Percentiles rank a stretch among this genome's conserved stretches.
phyloP scores from a whole-genome alignment of 2,797 vertebrate genomes.

The Muscicapa comitata region DNA sequence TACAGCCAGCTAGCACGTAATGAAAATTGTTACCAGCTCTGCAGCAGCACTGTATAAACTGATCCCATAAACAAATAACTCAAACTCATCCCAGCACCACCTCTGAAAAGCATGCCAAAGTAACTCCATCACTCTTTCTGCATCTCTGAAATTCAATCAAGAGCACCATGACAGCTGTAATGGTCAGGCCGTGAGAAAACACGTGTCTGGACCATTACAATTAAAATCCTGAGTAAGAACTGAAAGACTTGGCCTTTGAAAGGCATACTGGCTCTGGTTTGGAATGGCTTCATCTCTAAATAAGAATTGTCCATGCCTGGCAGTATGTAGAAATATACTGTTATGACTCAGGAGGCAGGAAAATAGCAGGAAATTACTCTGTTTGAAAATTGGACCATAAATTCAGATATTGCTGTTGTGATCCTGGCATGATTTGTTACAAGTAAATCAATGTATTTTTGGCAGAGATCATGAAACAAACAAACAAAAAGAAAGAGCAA shows the following conservation, averaged over 20 bases:
- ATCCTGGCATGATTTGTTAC: not conserved
- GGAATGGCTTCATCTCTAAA: slow-evolving; percentile 10
- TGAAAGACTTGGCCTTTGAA: slow-evolving; percentile 11
- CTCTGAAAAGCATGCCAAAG: not conserved
- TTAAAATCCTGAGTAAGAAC: slow-evolving; percentile 10
- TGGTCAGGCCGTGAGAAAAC: not conserved
- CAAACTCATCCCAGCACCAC: not conserved
- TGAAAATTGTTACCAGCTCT: slow-evolving; percentile 11
- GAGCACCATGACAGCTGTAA: not conserved
- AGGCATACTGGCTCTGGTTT: not conserved
- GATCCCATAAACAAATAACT: not conserved
- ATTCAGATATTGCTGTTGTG: slow-evolving; percentile 41
- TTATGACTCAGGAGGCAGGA: slow-evolving; percentile 41
- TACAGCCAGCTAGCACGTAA: not conserved
- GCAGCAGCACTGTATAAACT: not conserved
- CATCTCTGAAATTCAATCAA: not conserved
- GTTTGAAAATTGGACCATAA: slow-evolving; percentile 41
- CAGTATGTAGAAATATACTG: slow-evolving; percentile 12
- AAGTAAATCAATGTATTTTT: slow-evolving; percentile 15
- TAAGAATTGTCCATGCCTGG: not conserved
- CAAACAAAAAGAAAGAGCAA: not conserved
- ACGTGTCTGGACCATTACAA: not conserved
- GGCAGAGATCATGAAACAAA: not conserved
- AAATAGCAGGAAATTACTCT: slow-evolving; percentile 57
- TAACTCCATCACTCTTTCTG: not conserved